Conservation (phyloP, 2,888 invertebrate genomes). For the Troides helena region DNA sequence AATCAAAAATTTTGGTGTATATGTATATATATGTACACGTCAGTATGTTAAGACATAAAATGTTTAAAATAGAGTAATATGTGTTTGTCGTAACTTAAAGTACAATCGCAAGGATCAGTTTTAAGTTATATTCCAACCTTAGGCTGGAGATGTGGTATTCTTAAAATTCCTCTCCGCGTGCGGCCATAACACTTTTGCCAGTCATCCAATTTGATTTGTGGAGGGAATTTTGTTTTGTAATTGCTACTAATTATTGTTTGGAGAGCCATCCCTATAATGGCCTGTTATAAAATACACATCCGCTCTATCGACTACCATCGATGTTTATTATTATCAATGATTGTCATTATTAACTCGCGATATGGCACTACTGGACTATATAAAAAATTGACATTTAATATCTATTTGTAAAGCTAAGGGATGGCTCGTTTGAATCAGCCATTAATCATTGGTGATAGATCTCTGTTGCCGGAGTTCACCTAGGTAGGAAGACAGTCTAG, state of each 20-base stretch:
- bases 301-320: constrained; percentile 38
- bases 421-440: too few species aligned
- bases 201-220: constrained; percentile 77
- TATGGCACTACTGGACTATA: too few species aligned
- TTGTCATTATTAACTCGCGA: constrained; percentile 18
- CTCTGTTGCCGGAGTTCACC: too few species aligned
- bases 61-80: too few species aligned
- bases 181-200: constrained; percentile 70
- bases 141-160: constrained; percentile 50
- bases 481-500: too few species aligned
- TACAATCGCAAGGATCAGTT: constrained; percentile 2
- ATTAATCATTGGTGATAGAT: too few species aligned
- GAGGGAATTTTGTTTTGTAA: constrained; percentile 68
- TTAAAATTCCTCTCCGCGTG: constrained; percentile 67
- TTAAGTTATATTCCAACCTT: constrained; percentile 2
- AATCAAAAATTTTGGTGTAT: too few species aligned
- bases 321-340: constrained; percentile 40
- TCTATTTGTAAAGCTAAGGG: too few species aligned
- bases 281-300: constrained; percentile 47
- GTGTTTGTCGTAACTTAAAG: not conserved
- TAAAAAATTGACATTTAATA: too few species aligned
- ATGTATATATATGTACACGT: too few species aligned
- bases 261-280: constrained; percentile 54
- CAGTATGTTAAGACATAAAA: too few species aligned
- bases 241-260: constrained; percentile 76